Evolutionary conservation across 2,797 vertebrate genomes (phyloP), one percentile per base, ranked within the genome.

Genomic region (Podarcis lilfordi): DNA sequence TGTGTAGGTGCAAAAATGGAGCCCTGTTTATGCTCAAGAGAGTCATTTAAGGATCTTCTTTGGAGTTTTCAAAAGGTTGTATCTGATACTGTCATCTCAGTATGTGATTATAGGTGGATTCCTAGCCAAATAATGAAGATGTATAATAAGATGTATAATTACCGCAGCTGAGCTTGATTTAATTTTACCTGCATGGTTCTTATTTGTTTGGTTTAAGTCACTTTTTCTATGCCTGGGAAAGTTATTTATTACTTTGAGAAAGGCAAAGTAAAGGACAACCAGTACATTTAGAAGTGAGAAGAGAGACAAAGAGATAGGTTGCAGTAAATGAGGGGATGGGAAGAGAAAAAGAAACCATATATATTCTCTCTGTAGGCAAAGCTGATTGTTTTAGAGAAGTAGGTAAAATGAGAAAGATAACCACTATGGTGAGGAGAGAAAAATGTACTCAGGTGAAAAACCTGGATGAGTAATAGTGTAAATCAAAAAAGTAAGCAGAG

Each of bases 271-370:
- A 43, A 80, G 23, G n/a, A 72, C 13, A 43, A 45, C 45, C 72
- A 21, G 74, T 35, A 71, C 3, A 0, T 55, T 87, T 72, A 37
- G 2, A 64, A 32, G 37, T 32, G 11, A 0, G 35, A 59, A 7
- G 59, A 64, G 21, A 61, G 9, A 61, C 23, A 74, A 3, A 59
- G 25, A 61, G 45, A 27, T 11, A 45, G 29, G 3, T 17, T n/a
- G 0, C 29, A 68, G 25, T 40, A 50, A 69, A 45, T 43, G 15
- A 8, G 2, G 15, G 4, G 0, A 21, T 13, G 59, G 40, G 29
- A 2, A 0, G 0, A 55, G n/a, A 29, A 80, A 83, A 40, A 19
- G 3, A 21, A 3, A 32, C 3, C 1, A 2, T 0, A 0, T 32
- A 0, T 1, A 6, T 4, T 79, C 11, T 43, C n/a, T 19, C 10